Conservation (phyloP, 2,113 vertebrate species). For the Echinops telfairi region DNA sequence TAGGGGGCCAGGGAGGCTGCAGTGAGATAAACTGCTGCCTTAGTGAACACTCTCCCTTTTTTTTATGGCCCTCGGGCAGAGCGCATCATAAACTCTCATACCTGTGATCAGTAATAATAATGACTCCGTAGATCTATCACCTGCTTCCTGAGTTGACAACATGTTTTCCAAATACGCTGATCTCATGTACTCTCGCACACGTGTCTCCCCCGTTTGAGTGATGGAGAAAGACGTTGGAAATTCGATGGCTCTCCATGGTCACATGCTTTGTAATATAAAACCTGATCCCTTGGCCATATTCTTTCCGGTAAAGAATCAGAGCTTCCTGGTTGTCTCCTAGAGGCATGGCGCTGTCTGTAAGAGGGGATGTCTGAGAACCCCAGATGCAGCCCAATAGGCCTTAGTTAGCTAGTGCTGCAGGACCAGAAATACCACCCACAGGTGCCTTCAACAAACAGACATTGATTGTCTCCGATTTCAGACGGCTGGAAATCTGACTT, state of each 20-base stretch:
- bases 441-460: no score
- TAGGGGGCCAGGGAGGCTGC: background rate
- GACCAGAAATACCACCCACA: no score
- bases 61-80: background rate
- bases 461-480: background rate
- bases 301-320: background rate
- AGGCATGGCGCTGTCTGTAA: background rate
- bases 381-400: background rate
- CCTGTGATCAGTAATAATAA: constrained; percentile 30
- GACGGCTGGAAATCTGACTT: background rate
- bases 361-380: background rate
- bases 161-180: constrained; percentile 15
- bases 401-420: no score
- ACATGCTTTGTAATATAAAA: constrained; percentile 2
- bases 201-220: background rate
- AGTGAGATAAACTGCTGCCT: constrained; percentile 20
- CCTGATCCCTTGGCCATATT: constrained; percentile 7
- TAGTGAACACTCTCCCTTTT: background rate
- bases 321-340: constrained; percentile 2
- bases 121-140: constrained; percentile 13
- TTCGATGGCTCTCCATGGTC: constrained; percentile 4
- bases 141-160: background rate
- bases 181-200: constrained; percentile 19
- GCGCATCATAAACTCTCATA: background rate
- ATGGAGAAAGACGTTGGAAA: constrained; percentile 2